Evolutionary conservation across 2,113 vertebrate species (phyloP).

Genomic region (Microtus pennsylvanicus): DNA sequence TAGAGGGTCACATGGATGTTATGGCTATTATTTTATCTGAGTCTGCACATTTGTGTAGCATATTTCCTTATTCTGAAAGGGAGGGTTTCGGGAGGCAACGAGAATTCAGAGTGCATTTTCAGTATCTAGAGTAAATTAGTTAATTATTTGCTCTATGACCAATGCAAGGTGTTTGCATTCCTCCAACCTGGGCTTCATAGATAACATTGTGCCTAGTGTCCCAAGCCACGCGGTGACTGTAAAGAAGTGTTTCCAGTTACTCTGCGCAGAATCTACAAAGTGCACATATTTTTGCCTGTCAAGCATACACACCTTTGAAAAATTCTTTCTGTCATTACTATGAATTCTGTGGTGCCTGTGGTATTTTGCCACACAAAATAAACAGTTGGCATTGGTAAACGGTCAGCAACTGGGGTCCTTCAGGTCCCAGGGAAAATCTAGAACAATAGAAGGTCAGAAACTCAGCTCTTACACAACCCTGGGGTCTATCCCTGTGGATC

Average conservation of each 20-base stretch:
- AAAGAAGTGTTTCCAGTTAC: slow-evolving; percentile 59
- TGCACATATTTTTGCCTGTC: slow-evolving; percentile 66
- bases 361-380: slow-evolving; percentile 56
- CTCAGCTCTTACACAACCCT: slow-evolving; percentile 28
- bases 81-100: slow-evolving; percentile 15
- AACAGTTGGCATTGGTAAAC: slow-evolving; percentile 59
- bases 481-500: slow-evolving; percentile 57
- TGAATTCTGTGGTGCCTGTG: slow-evolving; percentile 50
- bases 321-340: slow-evolving; percentile 13
- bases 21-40: slow-evolving; percentile 27
- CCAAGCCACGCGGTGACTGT: slow-evolving; percentile 35
- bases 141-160: slow-evolving; percentile 64
- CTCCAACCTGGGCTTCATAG: slow-evolving; percentile 73
- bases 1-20: background rate
- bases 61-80: background rate
- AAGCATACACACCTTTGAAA: slow-evolving; percentile 60
- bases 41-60: slow-evolving; percentile 1
- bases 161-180: slow-evolving; percentile 17
- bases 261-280: slow-evolving; percentile 70
- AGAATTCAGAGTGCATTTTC: slow-evolving; percentile 48
- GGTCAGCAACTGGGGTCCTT: slow-evolving; percentile 44
- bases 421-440: slow-evolving; percentile 35
- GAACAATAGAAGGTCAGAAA: slow-evolving; percentile 67
- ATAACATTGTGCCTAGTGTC: slow-evolving; percentile 69
- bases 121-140: slow-evolving; percentile 68